Base-by-base conservation (phyloP, 2,113 vertebrate genomes). In the Engystomops pustulosus region DNA sequence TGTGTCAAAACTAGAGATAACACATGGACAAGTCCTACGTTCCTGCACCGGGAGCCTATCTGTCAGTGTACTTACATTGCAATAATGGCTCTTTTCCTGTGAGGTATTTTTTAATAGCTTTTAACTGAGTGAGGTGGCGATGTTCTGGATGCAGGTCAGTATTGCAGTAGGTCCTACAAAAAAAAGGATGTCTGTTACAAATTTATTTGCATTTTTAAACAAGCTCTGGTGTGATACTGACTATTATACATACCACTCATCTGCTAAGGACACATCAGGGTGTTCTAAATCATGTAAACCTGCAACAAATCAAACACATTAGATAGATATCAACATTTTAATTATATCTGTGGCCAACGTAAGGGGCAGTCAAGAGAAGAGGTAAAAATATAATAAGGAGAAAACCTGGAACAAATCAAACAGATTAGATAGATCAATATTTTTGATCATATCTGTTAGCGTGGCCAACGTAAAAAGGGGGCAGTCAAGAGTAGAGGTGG, bases 271-370 rank as follows among this genome's bases (percentile, higher is more conserved):
- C 78, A 99, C 97, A 88, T 99, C 97, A n/a, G 96, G 98, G 89
- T 99, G 98, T 86, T 98, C 98, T 94, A 99, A 93, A 92, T 99
- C 98, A 91, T 99, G 97, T 45, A 99, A 95, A 67, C 98, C 98
- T 99, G 86, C 62, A 94, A 89, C 47, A 65, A 55, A 6, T 20
- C n/a, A n/a, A n/a, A n/a, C n/a, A n/a, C n/a, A n/a, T n/a, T n/a
- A n/a, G n/a, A n/a, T n/a, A n/a, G n/a, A n/a, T n/a, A n/a, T n/a
- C n/a, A n/a, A n/a, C n/a, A n/a, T n/a, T n/a, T n/a, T n/a, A n/a
- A n/a, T n/a, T n/a, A n/a, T n/a, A n/a, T n/a, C n/a, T n/a, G n/a
- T n/a, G n/a, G n/a, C n/a, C n/a, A n/a, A n/a, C n/a, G n/a, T n/a
- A n/a, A n/a, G n/a, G n/a, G n/a, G n/a, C n/a, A n/a, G n/a, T n/a